Percentiles rank a stretch among this genome's conserved stretches.
phyloP scores from a whole-genome alignment of 1,140 invertebrate species.

The Meloidogyne chitwoodi region DNA sequence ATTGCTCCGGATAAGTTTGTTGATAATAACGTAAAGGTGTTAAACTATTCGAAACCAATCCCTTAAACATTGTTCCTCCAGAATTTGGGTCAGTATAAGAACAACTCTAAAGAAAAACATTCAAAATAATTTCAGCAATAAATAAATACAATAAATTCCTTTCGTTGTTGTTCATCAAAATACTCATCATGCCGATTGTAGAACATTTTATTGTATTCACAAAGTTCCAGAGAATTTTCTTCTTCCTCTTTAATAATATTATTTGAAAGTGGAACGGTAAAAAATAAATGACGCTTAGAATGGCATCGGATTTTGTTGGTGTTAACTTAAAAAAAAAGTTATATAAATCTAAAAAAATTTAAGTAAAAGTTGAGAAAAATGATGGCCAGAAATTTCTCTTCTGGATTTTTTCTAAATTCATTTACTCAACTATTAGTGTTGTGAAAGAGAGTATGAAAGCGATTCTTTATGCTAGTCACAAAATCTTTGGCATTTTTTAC shows the following conservation, averaged over 20 bases:
- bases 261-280: not conserved
- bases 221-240: not conserved
- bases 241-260: not conserved
- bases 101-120: not conserved
- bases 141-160: not conserved
- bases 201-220: not conserved
- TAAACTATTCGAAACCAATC: not conserved
- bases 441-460: too few species aligned
- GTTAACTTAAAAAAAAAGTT: not conserved
- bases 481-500: not conserved
- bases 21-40: not conserved
- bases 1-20: not conserved
- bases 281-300: not conserved
- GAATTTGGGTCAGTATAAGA: not conserved
- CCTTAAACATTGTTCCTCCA: too few species aligned
- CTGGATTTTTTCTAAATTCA: not conserved
- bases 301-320: not conserved
- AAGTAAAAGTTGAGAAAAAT: not conserved
- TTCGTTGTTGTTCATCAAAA: not conserved
- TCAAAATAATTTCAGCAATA: not conserved
- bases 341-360: not conserved
- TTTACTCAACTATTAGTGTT: not conserved
- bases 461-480: too few species aligned
- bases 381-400: not conserved
- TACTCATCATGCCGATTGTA: not conserved